Conservation (phyloP, 1,140 invertebrate species). For the Orchestia grillus region DNA sequence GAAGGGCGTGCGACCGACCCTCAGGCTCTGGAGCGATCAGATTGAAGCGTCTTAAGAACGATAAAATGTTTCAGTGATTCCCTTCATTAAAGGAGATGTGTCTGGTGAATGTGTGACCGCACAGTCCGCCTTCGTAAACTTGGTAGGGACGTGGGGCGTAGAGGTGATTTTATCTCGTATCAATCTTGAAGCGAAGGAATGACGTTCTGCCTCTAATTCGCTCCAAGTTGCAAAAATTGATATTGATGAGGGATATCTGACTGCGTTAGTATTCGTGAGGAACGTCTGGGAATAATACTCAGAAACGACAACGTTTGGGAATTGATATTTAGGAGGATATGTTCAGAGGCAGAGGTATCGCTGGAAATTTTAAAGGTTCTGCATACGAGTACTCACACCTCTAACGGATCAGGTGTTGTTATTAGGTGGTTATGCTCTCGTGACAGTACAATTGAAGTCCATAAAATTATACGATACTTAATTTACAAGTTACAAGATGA, state of each 20-base stretch:
- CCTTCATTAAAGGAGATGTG: constrained; percentile 35
- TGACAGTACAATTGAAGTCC: too few species aligned
- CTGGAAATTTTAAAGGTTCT: background rate
- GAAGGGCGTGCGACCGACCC: background rate
- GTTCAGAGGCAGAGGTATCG: too few species aligned
- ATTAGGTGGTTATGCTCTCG: too few species aligned
- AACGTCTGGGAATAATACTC: background rate
- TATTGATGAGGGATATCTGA: background rate
- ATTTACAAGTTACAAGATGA: too few species aligned
- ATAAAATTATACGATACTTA: too few species aligned
- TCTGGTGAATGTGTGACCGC: background rate
- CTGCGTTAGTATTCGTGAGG: background rate
- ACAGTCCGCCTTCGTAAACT: background rate
- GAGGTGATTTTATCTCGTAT: background rate
- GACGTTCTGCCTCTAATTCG: background rate
- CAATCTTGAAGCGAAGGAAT: background rate
- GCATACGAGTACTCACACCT: too few species aligned
- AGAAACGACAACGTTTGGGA: too few species aligned
- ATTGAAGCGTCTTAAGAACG: constrained; percentile 36
- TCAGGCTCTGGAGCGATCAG: background rate
- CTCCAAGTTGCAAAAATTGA: background rate
- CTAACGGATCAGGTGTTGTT: too few species aligned
- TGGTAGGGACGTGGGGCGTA: background rate
- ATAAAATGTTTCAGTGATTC: constrained; percentile 31
- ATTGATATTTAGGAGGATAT: too few species aligned